These are phyloP conservation scores for Uria aalge DNA, from an alignment of 2,113 vertebrate species.

Conservation along the genomic window DNA sequence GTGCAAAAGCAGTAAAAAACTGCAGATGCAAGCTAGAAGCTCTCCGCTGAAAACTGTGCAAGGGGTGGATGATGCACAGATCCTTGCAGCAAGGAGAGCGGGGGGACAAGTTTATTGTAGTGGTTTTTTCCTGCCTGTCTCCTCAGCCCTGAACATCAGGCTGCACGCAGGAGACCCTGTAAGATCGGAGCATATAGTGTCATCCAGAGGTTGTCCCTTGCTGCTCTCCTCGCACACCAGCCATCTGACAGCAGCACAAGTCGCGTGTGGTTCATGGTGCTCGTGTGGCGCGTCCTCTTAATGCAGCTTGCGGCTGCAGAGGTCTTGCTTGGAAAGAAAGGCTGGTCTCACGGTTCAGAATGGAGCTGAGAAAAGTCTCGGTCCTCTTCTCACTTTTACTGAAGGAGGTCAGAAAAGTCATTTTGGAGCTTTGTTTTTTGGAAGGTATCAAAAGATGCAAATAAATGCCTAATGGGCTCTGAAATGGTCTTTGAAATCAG, in stretches of 20 bases:
- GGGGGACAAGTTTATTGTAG: neutral
- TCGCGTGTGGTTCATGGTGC: accelerated
- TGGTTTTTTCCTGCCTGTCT: neutral
- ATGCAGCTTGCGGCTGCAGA: accelerated
- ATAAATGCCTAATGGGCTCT: neutral
- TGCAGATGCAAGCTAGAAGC: neutral
- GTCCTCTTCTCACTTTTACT: neutral
- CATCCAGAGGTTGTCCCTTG: neutral
- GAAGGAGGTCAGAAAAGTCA: neutral
- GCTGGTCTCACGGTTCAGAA: neutral
- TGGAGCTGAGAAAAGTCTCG: neutral
- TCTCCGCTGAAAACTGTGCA: neutral
- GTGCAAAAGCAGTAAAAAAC: neutral
- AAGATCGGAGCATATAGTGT: neutral
- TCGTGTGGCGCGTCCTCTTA: accelerated
- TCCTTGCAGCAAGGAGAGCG: neutral
- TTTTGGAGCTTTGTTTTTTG: neutral
- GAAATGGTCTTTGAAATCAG: neutral
- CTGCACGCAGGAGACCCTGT: neutral
- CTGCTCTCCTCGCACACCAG: neutral
- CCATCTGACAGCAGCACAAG: neutral
- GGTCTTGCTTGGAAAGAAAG: neutral
- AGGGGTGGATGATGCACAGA: neutral
- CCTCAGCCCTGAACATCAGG: neutral
- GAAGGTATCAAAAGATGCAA: neutral